phyloP scores from a whole-genome alignment of 2,797 vertebrate species.

The Gymnocypris eckloni region DNA sequence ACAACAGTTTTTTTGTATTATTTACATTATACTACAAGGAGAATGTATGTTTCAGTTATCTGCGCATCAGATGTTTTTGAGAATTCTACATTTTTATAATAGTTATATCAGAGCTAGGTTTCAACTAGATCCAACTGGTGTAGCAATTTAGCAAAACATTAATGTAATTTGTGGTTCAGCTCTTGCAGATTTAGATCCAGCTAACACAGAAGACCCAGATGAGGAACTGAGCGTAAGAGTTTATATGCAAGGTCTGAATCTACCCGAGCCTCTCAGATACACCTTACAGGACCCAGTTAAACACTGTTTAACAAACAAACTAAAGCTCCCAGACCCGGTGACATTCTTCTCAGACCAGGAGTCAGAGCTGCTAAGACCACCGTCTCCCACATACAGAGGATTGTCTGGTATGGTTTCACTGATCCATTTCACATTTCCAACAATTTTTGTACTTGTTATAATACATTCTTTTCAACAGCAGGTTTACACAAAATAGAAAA shows the following conservation, averaged over 20 bases:
- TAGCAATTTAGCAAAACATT: neutral
- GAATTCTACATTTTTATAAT: neutral
- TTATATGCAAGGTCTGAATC: slow-evolving; percentile 62
- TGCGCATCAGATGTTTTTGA: neutral
- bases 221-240: slow-evolving; percentile 59
- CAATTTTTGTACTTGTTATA: neutral
- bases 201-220: slow-evolving; percentile 50
- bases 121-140: neutral
- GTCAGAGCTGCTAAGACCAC: slow-evolving; percentile 48
- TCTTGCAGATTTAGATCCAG: slow-evolving; percentile 34
- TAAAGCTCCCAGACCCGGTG: slow-evolving; percentile 60
- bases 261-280: slow-evolving; percentile 46
- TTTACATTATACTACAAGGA: neutral
- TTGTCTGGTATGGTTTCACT: slow-evolving; percentile 45
- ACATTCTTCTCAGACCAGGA: slow-evolving; percentile 67
- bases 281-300: slow-evolving; percentile 64
- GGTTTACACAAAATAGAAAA: neutral
- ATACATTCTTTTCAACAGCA: neutral
- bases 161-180: neutral
- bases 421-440: neutral
- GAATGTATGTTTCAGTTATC: neutral
- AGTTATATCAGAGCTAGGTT: neutral
- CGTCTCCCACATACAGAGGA: slow-evolving; percentile 46
- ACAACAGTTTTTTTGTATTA: neutral
- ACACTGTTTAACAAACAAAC: slow-evolving; percentile 63